These are phyloP conservation scores for Heliocidaris erythrogramma DNA, from an alignment of 35 echinoderm and acorn worm species.

Conservation along the genomic window DNA sequence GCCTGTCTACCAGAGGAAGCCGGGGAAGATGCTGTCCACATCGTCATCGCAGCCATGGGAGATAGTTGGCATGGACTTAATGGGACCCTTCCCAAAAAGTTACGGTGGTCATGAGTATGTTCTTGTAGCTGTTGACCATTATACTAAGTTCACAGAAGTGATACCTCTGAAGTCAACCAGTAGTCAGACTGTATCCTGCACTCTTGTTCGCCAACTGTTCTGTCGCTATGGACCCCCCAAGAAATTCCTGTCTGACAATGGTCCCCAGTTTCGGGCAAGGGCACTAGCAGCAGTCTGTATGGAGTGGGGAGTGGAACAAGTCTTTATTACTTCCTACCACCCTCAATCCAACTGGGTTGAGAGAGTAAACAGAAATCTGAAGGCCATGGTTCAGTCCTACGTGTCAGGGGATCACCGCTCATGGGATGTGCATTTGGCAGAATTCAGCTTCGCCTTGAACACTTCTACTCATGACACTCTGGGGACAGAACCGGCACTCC, in stretches of 20 bases:
- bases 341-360: conserved; percentile 69
- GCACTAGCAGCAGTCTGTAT: conserved; percentile 53
- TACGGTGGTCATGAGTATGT: conserved; percentile 46
- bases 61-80: conserved; percentile 51
- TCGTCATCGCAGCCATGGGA: conserved; percentile 59
- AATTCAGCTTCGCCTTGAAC: conserved; percentile 66
- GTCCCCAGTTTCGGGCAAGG: conserved; percentile 53
- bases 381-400: conserved; percentile 56
- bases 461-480: conserved; percentile 46
- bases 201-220: conserved; percentile 49
- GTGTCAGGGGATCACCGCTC: conserved; percentile 54
- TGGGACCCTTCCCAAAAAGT: conserved; percentile 53
- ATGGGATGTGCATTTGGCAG: conserved; percentile 72
- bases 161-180: conserved; percentile 35
- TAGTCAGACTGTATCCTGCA: conserved; percentile 30
- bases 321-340: conserved; percentile 64
- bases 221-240: conserved; percentile 61
- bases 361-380: conserved; percentile 58
- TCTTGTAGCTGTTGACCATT: conserved; percentile 46
- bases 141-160: conserved; percentile 37
- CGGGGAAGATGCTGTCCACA: conserved; percentile 57
- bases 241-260: conserved; percentile 63
- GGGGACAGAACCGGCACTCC: conserved; percentile 31
- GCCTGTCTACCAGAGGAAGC: conserved; percentile 58
- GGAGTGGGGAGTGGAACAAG: conserved; percentile 63